Evolutionary conservation across 1,140 invertebrate genomes (phyloP).

Genomic region (Hormaphis cornu): DNA sequence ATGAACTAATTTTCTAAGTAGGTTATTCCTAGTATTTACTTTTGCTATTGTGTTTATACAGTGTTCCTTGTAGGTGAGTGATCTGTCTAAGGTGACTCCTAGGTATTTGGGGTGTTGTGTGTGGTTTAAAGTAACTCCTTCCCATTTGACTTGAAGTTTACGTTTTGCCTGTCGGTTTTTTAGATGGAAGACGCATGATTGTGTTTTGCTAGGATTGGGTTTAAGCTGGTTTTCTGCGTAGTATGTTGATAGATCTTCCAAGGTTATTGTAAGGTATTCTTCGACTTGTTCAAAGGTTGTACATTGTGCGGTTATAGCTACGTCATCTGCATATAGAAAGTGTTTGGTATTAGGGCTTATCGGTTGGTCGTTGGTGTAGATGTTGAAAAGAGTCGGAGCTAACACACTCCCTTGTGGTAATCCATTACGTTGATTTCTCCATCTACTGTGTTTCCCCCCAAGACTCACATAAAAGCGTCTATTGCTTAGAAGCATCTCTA

Average conservation of each 20-base stretch:
- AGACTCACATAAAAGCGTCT: conserved; percentile 25
- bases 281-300: background rate
- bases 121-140: background rate
- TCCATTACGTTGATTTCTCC: conserved; percentile 32
- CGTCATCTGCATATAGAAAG: background rate
- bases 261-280: background rate
- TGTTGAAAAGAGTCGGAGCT: conserved; percentile 23
- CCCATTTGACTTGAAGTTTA: conserved; percentile 8
- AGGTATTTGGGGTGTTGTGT: background rate
- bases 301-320: background rate
- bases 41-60: conserved; percentile 8
- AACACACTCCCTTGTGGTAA: conserved; percentile 14
- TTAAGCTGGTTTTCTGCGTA: background rate
- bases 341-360: background rate
- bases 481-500: background rate
- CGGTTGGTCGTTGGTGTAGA: background rate
- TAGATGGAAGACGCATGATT: background rate
- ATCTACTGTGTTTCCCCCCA: conserved; percentile 26
- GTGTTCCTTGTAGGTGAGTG: background rate
- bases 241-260: background rate
- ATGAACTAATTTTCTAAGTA: too few relatives aligned
- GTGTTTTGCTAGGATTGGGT: background rate
- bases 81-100: background rate
- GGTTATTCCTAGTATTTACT: background rate
- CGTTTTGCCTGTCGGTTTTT: conserved; percentile 13